Base-by-base conservation (phyloP, 2,888 invertebrate species). In the Polyploca ridens region DNA sequence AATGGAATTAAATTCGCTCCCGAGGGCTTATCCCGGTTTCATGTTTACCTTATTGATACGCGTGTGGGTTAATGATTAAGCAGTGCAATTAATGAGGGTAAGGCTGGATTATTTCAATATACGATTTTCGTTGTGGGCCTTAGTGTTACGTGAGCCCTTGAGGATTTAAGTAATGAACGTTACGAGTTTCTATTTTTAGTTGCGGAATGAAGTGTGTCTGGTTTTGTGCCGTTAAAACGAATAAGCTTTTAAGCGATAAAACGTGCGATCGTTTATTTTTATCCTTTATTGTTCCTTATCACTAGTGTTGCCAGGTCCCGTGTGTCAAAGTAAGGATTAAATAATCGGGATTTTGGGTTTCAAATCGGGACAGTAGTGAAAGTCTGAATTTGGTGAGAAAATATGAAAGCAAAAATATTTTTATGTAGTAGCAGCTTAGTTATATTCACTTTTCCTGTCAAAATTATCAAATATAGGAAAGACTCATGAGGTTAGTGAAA, bases 71-170 rank as follows among this genome's bases (percentile, higher is more conserved):
- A 54, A 54, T 54, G 54, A 54, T 54, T 19, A 54, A 54, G 16
- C 54, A 19, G 19, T 54, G 54, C 54, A 54, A 54, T 54, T 54
- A 54, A 54, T 54, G 19, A n/a, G n/a, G 46, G 54, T 54, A 54
- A 0, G 54, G 7, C 16, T 16, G 49, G 19, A 54, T 54, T 54
- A 54, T 54, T 54, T 54, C 41, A 13, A 19, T 54, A 19, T 27
- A 10, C 0, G 10, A 14, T 19, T 54, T 54, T 54, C 19, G n/a
- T 54, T 54, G 5, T 10, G n/a, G n/a, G n/a, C n/a, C 49, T 54
- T 54, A 10, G 49, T 19, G 54, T 54, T 19, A 54, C 54, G 54
- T 19, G 19, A n/a, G 19, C 16, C 54, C 16, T 54, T 54, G 54
- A 54, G 54, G 49, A 49, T 49, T 7, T 14, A 54, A 54, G 54